These are phyloP conservation scores for Papilio helenus DNA, from an alignment of 1,140 invertebrate genomes.

Conservation along the genomic window DNA sequence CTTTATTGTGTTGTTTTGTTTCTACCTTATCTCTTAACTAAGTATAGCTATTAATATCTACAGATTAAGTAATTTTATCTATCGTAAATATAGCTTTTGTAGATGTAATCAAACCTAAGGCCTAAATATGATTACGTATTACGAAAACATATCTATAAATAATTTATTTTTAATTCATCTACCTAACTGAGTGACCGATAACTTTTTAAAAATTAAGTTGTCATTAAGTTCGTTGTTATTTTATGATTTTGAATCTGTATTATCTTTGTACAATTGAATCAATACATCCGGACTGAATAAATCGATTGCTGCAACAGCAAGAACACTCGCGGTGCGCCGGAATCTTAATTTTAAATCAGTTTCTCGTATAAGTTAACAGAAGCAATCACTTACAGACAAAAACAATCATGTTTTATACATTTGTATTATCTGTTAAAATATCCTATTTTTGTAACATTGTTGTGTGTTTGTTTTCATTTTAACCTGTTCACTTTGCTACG, in stretches of 20 bases:
- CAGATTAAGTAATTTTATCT: background rate
- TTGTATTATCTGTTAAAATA: background rate
- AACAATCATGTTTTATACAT: slow-evolving; percentile 24
- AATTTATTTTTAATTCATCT: too few relatives aligned
- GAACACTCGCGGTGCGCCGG: background rate
- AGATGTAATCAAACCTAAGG: too few relatives aligned
- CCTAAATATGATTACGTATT: too few relatives aligned
- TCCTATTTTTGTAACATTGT: background rate
- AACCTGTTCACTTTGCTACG: background rate
- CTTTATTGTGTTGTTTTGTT: background rate
- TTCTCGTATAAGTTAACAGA: slow-evolving; percentile 18
- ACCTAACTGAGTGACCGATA: too few relatives aligned
- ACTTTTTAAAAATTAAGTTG: too few relatives aligned
- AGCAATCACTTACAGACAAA: slow-evolving; percentile 19
- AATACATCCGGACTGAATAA: background rate
- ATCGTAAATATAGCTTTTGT: background rate
- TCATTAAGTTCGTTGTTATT: too few relatives aligned
- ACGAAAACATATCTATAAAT: too few relatives aligned
- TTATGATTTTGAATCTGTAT: too few relatives aligned
- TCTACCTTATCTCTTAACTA: background rate
- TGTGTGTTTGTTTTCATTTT: background rate
- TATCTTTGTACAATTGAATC: too few relatives aligned
- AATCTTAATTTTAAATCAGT: slow-evolving; percentile 27
- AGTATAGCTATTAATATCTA: background rate
- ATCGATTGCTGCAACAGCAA: background rate